Evolutionary conservation across 2,888 invertebrate genomes (phyloP), one percentile per base, ranked within the genome.

Genomic region (Prionchulus punctatus): DNA sequence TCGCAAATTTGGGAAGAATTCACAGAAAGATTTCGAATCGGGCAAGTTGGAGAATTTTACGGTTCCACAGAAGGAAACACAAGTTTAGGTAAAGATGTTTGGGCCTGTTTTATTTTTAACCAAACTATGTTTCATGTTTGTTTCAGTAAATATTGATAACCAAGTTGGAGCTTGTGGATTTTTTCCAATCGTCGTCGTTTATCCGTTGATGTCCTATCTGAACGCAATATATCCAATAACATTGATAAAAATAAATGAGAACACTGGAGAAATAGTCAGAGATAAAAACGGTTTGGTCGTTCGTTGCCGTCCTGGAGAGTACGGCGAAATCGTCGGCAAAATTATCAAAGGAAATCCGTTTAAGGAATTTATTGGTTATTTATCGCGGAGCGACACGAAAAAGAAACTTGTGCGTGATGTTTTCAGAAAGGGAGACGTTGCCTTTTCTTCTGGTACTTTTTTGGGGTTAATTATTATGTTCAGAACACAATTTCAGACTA

Each of bases 11-110:
- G 94, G 94, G 77, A 76, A 1, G 83, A 86, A 63, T 94, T 94
- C 69, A 80, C 86, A 2, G 79, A 82, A 30, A 79, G 94, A 53
- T 94, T 92, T 69, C 82, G 83, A 55, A 86, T 96, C 57, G 75
- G 81, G 43, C 76, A 80, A 60, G 85, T 96, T 27, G 82, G 84
- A 0, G 94, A 96, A 73, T 89, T 96, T 73, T 96, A 96, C 70
- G 94, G 94, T 1, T 90, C 92, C 2, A 96, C 94, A 0, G 94
- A 96, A 76, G 94, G 94, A 63, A 98, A 96, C 70, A 91, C 94
- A 31, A 96, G 91, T 70, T 88, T 96, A 51, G 70, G 77, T 76
- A 62, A 66, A 70, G 56, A 43, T 7, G 18, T 36, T n/a, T n/a
- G n/a, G n/a, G n/a, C n/a, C n/a, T n/a, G n/a, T n/a, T n/a, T n/a